Evolutionary conservation across 2,888 invertebrate species (phyloP).

Genomic region (Halocaridina rubra): DNA sequence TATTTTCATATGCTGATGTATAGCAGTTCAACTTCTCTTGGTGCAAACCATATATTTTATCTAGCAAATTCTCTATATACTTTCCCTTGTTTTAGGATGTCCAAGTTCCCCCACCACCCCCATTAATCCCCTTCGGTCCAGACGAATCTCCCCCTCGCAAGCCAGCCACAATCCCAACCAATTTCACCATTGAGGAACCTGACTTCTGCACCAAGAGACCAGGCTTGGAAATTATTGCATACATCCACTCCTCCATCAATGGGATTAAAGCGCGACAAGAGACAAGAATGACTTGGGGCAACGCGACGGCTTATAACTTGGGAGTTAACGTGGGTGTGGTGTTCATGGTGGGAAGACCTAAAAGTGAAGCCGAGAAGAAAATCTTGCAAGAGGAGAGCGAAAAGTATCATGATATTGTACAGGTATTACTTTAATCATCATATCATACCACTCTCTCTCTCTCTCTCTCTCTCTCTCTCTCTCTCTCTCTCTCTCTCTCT

Average conservation of each 20-base stretch:
- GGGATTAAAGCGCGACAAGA: neutral
- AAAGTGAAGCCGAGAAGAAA: neutral
- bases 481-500: too few species aligned
- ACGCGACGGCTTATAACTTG: slow-evolving; percentile 21
- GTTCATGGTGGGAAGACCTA: slow-evolving; percentile 38
- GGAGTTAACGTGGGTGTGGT: slow-evolving; percentile 23
- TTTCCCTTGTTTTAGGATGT: neutral
- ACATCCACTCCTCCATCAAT: slow-evolving; percentile 42
- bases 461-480: too few species aligned
- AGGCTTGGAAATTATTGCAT: slow-evolving; percentile 28
- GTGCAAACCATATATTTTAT: neutral
- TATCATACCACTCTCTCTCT: too few species aligned
- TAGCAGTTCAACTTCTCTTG: neutral
- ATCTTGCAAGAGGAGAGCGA: slow-evolving; percentile 34
- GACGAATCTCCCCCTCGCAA: neutral
- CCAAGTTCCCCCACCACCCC: neutral
- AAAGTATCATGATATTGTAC: slow-evolving; percentile 38
- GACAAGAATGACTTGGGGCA: slow-evolving; percentile 34
- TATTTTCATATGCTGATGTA: neutral
- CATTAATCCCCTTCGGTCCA: slow-evolving; percentile 2
- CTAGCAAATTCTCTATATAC: neutral
- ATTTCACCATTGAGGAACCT: slow-evolving; percentile 47
- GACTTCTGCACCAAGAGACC: slow-evolving; percentile 32
- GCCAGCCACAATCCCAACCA: slow-evolving; percentile 25
- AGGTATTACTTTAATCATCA: too few species aligned